Evolutionary conservation across 2,113 vertebrate species (phyloP).

Genomic region (Sciurus niger): DNA sequence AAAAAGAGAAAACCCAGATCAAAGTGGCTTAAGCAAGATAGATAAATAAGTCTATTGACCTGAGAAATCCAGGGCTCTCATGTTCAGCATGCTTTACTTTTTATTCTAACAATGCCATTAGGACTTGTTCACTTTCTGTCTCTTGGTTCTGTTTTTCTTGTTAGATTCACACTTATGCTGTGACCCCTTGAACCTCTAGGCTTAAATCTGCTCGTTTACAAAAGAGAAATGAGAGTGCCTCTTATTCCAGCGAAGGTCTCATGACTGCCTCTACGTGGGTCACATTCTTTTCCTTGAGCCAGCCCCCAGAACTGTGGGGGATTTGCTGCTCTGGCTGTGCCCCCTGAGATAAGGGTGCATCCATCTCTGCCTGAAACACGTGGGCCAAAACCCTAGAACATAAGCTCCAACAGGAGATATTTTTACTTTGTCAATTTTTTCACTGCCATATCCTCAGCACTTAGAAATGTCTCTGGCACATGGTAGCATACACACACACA

Average conservation of each 20-base stretch:
- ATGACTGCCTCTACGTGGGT: background rate
- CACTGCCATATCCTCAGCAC: background rate
- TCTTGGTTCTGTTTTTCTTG: background rate
- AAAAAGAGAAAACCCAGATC: background rate
- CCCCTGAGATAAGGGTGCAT: background rate
- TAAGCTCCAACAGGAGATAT: background rate
- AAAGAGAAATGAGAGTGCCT: background rate
- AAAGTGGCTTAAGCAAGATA: background rate
- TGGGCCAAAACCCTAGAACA: background rate
- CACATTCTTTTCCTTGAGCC: background rate
- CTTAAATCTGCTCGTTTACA: background rate
- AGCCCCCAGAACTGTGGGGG: background rate
- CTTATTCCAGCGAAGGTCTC: background rate
- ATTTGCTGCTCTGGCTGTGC: background rate
- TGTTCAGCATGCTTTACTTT: background rate
- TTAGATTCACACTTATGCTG: background rate
- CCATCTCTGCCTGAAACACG: background rate
- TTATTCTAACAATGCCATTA: background rate
- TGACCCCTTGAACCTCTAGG: background rate
- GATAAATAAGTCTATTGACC: background rate
- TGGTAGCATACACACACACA: too few species aligned
- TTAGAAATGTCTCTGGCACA: background rate
- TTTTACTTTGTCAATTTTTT: constrained; percentile 19
- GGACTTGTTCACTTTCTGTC: background rate
- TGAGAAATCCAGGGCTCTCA: background rate